Percentiles rank a stretch among this genome's conserved stretches.
Conservation (phyloP, 2,888 invertebrate genomes). For the Troilus luridus region DNA sequence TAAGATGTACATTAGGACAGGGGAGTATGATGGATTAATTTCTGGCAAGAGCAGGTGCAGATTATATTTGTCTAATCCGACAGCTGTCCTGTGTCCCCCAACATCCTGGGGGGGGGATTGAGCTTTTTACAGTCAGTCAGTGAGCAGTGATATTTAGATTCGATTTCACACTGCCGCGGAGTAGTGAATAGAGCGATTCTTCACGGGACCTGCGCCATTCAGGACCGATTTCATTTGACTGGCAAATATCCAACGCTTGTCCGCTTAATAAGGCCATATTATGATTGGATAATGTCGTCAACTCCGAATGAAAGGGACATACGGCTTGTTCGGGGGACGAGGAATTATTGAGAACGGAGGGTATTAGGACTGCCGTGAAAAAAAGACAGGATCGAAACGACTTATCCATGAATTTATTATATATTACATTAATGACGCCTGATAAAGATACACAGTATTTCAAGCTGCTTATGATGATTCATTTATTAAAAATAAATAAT, state of each 20-base stretch:
- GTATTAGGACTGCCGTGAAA: background rate
- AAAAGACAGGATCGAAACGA: background rate
- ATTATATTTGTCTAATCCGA: constrained; percentile 49
- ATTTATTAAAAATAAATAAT: too few relatives aligned
- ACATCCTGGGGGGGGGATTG: background rate
- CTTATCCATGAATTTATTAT: background rate
- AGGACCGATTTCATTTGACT: constrained; percentile 27
- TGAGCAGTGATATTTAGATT: constrained; percentile 26
- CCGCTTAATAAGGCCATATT: constrained; percentile 19
- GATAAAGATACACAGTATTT: background rate
- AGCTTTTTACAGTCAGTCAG: constrained; percentile 18
- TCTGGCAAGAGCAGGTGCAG: constrained; percentile 38
- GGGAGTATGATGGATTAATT: constrained; percentile 46
- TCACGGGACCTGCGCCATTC: constrained; percentile 11
- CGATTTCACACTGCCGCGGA: constrained; percentile 24
- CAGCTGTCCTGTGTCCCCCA: constrained; percentile 42
- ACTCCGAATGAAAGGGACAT: background rate
- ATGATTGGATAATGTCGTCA: constrained; percentile 23
- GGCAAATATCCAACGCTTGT: constrained; percentile 33
- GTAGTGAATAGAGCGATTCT: constrained; percentile 4
- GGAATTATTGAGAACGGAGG: background rate
- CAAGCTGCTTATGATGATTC: background rate
- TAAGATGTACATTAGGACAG: constrained; percentile 25
- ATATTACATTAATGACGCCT: background rate
- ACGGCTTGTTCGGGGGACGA: background rate